Evolutionary conservation across 2,113 vertebrate genomes (phyloP).

Genomic region (Meleagris gallopavo): DNA sequence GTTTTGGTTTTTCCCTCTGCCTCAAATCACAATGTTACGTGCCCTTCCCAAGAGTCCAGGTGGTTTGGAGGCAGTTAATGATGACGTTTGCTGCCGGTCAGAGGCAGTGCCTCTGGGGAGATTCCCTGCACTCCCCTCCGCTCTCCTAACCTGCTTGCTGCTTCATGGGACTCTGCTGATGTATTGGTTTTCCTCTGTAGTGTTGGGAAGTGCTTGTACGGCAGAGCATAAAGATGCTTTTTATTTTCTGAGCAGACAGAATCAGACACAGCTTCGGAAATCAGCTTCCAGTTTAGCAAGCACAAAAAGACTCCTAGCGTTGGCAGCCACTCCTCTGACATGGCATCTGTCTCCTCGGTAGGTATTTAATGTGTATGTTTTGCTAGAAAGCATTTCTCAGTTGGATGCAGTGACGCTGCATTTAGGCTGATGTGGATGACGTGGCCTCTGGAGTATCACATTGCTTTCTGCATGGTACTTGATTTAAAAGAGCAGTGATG

Average conservation of each 20-base stretch:
- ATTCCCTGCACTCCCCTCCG: not conserved
- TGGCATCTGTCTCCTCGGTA: slow-evolving; percentile 81
- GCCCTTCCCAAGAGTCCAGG: not conserved
- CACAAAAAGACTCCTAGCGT: slow-evolving; percentile 74
- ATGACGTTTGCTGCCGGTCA: not conserved
- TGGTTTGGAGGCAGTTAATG: slow-evolving; percentile 32
- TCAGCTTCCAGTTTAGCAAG: slow-evolving; percentile 76
- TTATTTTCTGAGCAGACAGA: slow-evolving; percentile 75
- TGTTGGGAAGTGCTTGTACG: not conserved
- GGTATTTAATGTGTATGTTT: not conserved
- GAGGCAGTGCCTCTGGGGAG: slow-evolving; percentile 49
- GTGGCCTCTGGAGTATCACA: not conserved
- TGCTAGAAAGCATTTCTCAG: not conserved
- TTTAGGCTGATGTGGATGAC: not conserved
- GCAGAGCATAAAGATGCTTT: slow-evolving; percentile 13
- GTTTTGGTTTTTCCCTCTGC: not conserved
- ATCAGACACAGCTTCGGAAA: slow-evolving; percentile 79
- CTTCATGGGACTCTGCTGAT: slow-evolving; percentile 37
- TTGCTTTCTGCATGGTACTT: not conserved
- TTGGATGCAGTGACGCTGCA: not conserved
- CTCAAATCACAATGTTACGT: not conserved
- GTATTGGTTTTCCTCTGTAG: not conserved
- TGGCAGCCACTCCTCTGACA: slow-evolving; percentile 79
- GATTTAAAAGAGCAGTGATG: not conserved
- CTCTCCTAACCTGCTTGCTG: slow-evolving; percentile 14